Evolutionary conservation across 2,888 invertebrate species (phyloP).

Genomic region (Synanthedon vespiformis): DNA sequence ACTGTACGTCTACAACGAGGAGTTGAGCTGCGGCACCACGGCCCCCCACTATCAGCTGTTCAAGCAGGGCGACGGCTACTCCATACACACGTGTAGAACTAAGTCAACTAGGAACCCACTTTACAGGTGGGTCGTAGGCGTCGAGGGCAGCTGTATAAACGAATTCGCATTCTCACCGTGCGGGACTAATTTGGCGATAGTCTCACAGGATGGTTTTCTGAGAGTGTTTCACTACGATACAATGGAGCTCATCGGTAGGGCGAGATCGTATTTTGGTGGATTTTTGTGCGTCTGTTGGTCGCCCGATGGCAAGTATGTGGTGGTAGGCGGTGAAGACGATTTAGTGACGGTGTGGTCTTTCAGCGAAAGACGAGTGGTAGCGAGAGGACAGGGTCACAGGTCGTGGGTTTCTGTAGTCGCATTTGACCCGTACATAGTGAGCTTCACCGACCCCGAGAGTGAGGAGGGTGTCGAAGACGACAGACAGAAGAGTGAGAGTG

Average conservation of each 20-base stretch:
- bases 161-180: slow-evolving; percentile 98
- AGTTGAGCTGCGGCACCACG: slow-evolving; percentile 88
- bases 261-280: slow-evolving; percentile 98
- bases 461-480: slow-evolving; percentile 69
- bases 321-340: slow-evolving; percentile 98
- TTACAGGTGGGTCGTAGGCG: slow-evolving; percentile 86
- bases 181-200: slow-evolving; percentile 91
- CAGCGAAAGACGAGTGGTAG: slow-evolving; percentile 91
- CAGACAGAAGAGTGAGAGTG: slow-evolving; percentile 44
- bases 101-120: slow-evolving; percentile 96
- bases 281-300: slow-evolving; percentile 98
- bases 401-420: slow-evolving; percentile 99
- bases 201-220: slow-evolving; percentile 94
- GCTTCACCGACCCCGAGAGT: slow-evolving; percentile 74
- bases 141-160: slow-evolving; percentile 87
- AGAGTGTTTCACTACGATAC: slow-evolving; percentile 97
- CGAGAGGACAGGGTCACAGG: slow-evolving; percentile 97
- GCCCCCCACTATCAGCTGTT: slow-evolving; percentile 95
- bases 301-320: slow-evolving; percentile 94
- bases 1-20: slow-evolving; percentile 97
- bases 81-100: slow-evolving; percentile 95
- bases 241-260: slow-evolving; percentile 94
- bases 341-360: slow-evolving; percentile 97
- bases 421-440: slow-evolving; percentile 89
- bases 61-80: slow-evolving; percentile 94